Evolutionary conservation across 2,797 vertebrate genomes (phyloP), one percentile per base, ranked within the genome.

Genomic region (Hydrocynus forskahlii): DNA sequence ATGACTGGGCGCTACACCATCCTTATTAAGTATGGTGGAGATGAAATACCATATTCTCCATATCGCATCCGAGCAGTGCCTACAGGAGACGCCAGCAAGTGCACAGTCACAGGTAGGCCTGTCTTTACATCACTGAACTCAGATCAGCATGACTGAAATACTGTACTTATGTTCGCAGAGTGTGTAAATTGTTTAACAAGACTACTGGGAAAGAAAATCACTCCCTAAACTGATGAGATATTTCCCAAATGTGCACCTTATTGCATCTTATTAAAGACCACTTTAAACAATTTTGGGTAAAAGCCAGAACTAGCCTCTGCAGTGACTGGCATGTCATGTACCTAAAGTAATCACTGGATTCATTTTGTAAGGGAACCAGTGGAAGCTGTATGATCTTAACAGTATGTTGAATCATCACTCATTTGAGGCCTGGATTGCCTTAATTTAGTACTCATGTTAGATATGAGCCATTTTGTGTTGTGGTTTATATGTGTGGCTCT

Each of bases 51-150:
- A 0, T 95, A 94, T 83, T 97, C 96, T 0, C 96, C 97, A 0
- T 97, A 96, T 89, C 94, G 96, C 17, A 96, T 97, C 88, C 96
- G 95, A 0, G 96, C 96, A 0, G 79, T 96, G 73, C 96, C 96
- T 19, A 92, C 92, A 0, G 96, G 97, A n/a, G 97, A 97, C 0
- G 96, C 97, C 92, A 97, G 96, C 96, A 97, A 97, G 89, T 97
- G 96, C 87, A 91, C 95, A 29, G 95, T 97, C 83, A 97, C 96
- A 90, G 96, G 96, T 97, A 91, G 17, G 87, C 9, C 6, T 4
- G 17, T 48, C 17, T 13, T 52, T 14, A 21, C 13, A 75, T 1
- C 23, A 29, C 52, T 23, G 17, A 54, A 19, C 8, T 25, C 5
- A 0, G 14, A 57, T 43, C 60, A 19, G 48, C 25, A 38, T 1